These are phyloP conservation scores for Mixornis gularis DNA, from an alignment of 2,113 vertebrate genomes.

Conservation along the genomic window DNA sequence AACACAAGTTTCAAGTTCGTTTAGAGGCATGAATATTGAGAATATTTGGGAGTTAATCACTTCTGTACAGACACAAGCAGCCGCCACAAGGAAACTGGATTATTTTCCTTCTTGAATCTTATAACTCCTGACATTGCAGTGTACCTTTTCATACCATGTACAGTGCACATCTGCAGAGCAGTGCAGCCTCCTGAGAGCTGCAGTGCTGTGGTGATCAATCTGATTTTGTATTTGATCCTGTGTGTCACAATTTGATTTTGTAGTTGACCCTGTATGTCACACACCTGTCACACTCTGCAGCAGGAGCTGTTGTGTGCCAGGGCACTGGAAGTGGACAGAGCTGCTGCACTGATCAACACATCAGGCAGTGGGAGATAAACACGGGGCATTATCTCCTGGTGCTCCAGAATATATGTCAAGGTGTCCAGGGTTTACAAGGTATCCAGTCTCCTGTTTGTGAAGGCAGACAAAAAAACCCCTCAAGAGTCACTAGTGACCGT, in stretches of 20 bases:
- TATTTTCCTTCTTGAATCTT: not conserved
- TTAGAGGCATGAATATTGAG: not conserved
- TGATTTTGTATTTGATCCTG: not conserved
- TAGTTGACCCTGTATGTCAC: not conserved
- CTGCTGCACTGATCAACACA: not conserved
- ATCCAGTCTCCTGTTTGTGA: slow-evolving; percentile 2
- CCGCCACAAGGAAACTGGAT: not conserved
- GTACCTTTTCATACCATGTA: rapidly evolving
- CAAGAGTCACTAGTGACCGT: not conserved
- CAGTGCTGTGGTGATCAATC: not conserved
- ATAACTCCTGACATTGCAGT: not conserved
- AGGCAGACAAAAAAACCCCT: not conserved
- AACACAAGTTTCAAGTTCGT: not conserved
- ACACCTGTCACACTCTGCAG: not conserved
- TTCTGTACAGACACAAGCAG: not conserved
- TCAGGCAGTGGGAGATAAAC: slow-evolving; percentile 7
- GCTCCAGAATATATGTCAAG: not conserved
- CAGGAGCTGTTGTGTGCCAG: not conserved
- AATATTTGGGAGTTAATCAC: not conserved
- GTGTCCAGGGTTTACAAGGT: not conserved
- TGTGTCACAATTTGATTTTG: not conserved
- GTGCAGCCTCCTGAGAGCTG: not conserved
- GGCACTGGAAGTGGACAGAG: not conserved
- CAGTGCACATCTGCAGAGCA: not conserved
- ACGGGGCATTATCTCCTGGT: not conserved